A percentile compares a stretch with the other conserved stretches of the same genome.
phyloP scores from a whole-genome alignment of 2,113 vertebrate genomes.

The Odontesthes bonariensis region DNA sequence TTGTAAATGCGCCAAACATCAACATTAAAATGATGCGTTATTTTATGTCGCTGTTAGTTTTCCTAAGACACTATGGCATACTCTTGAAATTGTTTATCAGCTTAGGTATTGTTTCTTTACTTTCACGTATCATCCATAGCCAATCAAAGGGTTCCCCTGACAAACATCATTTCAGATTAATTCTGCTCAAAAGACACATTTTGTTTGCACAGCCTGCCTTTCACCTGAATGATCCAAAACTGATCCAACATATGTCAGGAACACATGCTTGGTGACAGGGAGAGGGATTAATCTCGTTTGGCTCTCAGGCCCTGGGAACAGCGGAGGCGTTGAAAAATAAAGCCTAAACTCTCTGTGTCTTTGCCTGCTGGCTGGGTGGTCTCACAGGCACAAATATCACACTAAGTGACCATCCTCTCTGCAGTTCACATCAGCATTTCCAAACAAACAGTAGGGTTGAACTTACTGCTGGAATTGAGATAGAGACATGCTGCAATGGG shows the following conservation, averaged over 20 bases:
- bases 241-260: slow-evolving; percentile 42
- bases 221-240: slow-evolving; percentile 54
- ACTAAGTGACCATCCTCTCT: slow-evolving; percentile 64
- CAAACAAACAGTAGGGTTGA: slow-evolving; percentile 72
- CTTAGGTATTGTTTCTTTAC: slow-evolving; percentile 3
- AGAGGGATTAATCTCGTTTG: slow-evolving; percentile 65
- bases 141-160: slow-evolving; percentile 59
- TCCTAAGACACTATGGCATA: neutral
- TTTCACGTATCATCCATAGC: slow-evolving; percentile 39
- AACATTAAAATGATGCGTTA: neutral
- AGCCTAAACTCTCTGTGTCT: slow-evolving; percentile 45
- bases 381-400: slow-evolving; percentile 77
- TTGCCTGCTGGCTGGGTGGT: slow-evolving; percentile 76
- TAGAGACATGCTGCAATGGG: slow-evolving; percentile 29
- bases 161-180: slow-evolving; percentile 34
- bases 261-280: slow-evolving; percentile 56
- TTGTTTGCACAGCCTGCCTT: slow-evolving; percentile 49
- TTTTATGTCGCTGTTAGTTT: neutral
- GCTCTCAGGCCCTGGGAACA: slow-evolving; percentile 66
- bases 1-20: neutral
- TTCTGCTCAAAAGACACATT: slow-evolving; percentile 22
- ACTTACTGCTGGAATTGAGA: slow-evolving; percentile 20
- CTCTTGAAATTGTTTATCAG: neutral
- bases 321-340: slow-evolving; percentile 73
- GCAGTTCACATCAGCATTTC: slow-evolving; percentile 76